phyloP scores from a whole-genome alignment of 2,113 vertebrate species.

The Psophia crepitans region DNA sequence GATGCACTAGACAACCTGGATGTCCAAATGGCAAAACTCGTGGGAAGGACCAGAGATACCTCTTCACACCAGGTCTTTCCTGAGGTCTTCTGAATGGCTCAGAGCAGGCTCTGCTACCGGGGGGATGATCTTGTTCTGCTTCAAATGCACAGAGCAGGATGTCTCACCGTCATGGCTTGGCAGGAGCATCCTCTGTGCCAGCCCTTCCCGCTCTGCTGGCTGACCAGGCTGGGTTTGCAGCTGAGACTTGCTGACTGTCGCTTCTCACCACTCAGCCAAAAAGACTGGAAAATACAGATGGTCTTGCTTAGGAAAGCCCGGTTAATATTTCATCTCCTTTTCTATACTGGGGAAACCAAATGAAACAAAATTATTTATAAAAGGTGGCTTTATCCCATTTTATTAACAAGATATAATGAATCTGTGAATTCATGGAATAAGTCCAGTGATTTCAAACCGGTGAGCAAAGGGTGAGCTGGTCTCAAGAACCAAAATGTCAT shows the following conservation, averaged over 20 bases:
- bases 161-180: accelerated
- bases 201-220: background rate
- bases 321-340: background rate
- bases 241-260: background rate
- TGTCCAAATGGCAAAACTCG: background rate
- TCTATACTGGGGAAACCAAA: background rate
- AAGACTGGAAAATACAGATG: background rate
- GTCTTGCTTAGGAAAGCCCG: background rate
- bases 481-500: constrained; percentile 30
- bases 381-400: background rate
- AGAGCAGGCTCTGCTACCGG: background rate
- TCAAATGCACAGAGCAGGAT: accelerated
- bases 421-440: background rate
- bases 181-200: background rate
- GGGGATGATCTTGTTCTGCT: background rate
- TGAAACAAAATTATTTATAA: background rate
- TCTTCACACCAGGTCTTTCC: background rate
- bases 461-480: background rate
- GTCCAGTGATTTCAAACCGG: background rate
- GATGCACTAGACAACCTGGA: accelerated
- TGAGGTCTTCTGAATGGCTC: background rate
- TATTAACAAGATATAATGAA: background rate
- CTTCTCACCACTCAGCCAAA: background rate
- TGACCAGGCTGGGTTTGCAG: background rate
- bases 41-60: background rate